Evolutionary conservation across 2,113 vertebrate species (phyloP).

Genomic region (Periophthalmus modestus): DNA sequence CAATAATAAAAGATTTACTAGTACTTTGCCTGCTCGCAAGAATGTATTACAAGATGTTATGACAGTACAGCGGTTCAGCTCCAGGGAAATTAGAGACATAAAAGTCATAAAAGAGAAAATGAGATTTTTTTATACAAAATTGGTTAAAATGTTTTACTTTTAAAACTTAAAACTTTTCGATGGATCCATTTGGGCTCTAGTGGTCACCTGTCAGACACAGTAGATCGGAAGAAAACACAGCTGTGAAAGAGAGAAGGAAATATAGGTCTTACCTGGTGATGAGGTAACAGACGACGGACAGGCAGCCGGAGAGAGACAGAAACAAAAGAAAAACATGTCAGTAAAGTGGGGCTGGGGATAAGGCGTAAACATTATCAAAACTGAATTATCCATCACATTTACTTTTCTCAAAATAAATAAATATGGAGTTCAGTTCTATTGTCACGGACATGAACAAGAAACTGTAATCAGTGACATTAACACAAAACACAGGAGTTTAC

Average conservation of each 20-base stretch:
- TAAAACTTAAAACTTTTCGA: not conserved
- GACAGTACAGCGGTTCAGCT: slow-evolving; percentile 2
- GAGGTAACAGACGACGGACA: slow-evolving; percentile 16
- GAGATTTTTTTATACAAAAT: not conserved
- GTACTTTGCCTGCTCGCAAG: slow-evolving; percentile 8
- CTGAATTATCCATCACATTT: not conserved
- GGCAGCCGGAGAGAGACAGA: slow-evolving; percentile 38
- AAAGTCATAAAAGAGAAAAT: slow-evolving; percentile 19
- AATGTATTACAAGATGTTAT: not conserved
- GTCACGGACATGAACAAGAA: no score
- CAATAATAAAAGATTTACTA: slow-evolving; percentile 16
- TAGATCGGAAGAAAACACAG: not conserved
- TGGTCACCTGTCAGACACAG: slow-evolving; percentile 15
- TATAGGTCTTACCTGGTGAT: slow-evolving; percentile 63
- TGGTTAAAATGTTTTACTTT: not conserved
- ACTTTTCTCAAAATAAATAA: not conserved
- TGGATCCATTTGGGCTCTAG: slow-evolving; percentile 15
- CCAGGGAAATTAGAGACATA: slow-evolving; percentile 3
- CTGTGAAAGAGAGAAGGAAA: slow-evolving; percentile 19
- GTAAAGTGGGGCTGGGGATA: not conserved
- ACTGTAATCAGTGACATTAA: no score
- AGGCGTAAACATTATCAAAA: no score
- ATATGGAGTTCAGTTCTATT: not conserved
- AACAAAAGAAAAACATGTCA: slow-evolving; percentile 12
- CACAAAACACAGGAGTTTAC: no score